Evolutionary conservation across 2,888 invertebrate species (phyloP), one percentile per base, ranked within the genome.

Genomic region (Pinctada fucata): DNA sequence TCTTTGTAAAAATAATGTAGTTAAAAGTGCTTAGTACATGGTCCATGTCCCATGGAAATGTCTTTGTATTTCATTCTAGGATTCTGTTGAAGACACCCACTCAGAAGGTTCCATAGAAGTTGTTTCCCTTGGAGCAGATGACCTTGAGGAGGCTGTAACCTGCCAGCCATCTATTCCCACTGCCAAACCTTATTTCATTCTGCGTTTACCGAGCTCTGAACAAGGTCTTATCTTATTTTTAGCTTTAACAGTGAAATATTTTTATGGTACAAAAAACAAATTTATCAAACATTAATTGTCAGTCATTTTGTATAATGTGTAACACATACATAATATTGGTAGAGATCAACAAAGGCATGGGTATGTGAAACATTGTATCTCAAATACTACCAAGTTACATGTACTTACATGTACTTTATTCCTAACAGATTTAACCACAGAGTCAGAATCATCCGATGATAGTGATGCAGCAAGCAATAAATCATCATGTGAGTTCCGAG

Each of bases 41-140:
- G 31, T 31, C 31, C 31, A 31, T 31, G 31, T 31, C 31, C 31
- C 31, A 31, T 31, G 31, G 31, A 31, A 31, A 31, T 31, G 31
- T 31, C 31, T 31, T 31, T 31, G 31, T 31, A 31, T 31, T 31
- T 31, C 31, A 31, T 31, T 31, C 31, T 31, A 72, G 72, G n/a
- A n/a, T 72, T 72, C 58, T 58, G 72, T 52, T 52, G 72, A 72
- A 52, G 52, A 72, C 58, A 52, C 47, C 13, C 50, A 50, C 45
- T 72, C 72, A 31, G 72, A 72, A 8, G 52, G 72, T 52, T 72
- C 72, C 16, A 58, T 72, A 10, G 72, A 72, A 52, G 72, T 72
- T 6, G 72, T 72, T 45, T 45, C 72, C 52, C 16, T 72, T 47
- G 72, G 52, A 47, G 52, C 72, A 47, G 52, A 31, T 72, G 58